Percentiles rank a stretch among this genome's conserved stretches.
Conservation (phyloP, 2,797 vertebrate genomes). For the Enteromius thamalakanensis region DNA sequence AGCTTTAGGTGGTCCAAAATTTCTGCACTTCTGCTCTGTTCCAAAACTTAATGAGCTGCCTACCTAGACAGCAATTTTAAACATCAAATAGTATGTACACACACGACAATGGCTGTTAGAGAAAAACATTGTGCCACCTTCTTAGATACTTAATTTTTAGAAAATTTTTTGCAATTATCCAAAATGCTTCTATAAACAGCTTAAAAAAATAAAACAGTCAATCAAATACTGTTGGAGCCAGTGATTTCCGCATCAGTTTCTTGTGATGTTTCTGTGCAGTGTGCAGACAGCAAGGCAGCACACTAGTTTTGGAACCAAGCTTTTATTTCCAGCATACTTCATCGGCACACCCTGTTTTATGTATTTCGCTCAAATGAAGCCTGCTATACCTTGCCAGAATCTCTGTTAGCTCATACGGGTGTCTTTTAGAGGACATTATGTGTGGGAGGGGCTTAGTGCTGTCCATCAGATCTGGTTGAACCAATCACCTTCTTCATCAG, state of each 20-base stretch:
- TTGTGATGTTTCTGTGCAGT: not conserved
- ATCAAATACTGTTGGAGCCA: not conserved
- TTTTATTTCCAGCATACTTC: conserved; percentile 1
- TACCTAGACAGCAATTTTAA: conserved; percentile 7
- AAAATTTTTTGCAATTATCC: not conserved
- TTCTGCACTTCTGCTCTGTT: conserved; percentile 8
- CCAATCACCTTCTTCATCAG: not conserved
- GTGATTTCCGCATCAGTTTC: not conserved
- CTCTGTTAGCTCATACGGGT: not conserved
- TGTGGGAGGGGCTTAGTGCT: not conserved
- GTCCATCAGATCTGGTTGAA: not conserved
- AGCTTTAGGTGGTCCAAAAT: conserved; percentile 5
- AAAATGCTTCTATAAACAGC: not conserved
- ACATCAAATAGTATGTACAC: not conserved
- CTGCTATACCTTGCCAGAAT: conserved; percentile 15
- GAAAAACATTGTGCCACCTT: not conserved
- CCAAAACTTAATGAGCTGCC: not conserved
- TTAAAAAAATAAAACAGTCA: not conserved
- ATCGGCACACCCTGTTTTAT: not conserved
- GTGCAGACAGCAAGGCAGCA: not conserved
- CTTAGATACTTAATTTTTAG: not conserved
- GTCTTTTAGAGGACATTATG: conserved; percentile 7
- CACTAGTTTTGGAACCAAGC: not conserved
- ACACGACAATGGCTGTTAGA: not conserved
- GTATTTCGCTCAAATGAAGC: not conserved